Evolutionary conservation across 2,888 invertebrate species (phyloP), one percentile per base, ranked within the genome.

Genomic region (Halictus quadricinctus): DNA sequence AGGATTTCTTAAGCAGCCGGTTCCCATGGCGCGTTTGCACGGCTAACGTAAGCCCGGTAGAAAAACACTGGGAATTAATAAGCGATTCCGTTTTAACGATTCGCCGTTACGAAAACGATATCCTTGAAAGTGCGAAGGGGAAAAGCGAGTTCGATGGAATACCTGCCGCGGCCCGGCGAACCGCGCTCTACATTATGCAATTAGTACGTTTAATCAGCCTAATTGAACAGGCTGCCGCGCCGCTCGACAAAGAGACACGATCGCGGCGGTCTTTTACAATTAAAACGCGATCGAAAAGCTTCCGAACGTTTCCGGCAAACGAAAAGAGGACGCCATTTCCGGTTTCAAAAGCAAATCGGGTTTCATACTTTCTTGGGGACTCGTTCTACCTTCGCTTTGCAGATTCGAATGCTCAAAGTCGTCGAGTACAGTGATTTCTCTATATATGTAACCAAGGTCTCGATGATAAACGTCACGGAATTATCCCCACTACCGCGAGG

Each of bases 111-210:
- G 73, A 79, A 79, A 79, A 85, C 79, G 43, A 29, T 76, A 86
- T 87, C 83, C 87, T 88, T 88, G 86, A 86, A 80, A 86, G 48
- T 50, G 74, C 36, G 18, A 54, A 54, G 64, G 48, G 46, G 76
- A 74, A 80, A 79, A 79, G 58, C 46, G 13, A 43, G 41, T 15
- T 66, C 72, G 46, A 18, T 29, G 64, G 54, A 50, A 72, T 72
- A 70, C 8, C 36, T n/a, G 25, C 18, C 43, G 41, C 58, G n/a
- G 46, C 12, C 25, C 29, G 2, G 50, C 15, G 36, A 69, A 76
- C 76, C 43, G 43, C 66, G 15, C 48, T 46, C 41, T 46, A 46
- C 72, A 54, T 79, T 84, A 74, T 74, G 85, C 50, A 85, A 80
- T 85, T 80, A 84, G 50, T 76, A 70, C 64, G 15, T 76, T 29